Percentiles rank a stretch among this genome's conserved stretches.
phyloP scores from a whole-genome alignment of 2,888 invertebrate genomes.

The Agrochola macilenta region DNA sequence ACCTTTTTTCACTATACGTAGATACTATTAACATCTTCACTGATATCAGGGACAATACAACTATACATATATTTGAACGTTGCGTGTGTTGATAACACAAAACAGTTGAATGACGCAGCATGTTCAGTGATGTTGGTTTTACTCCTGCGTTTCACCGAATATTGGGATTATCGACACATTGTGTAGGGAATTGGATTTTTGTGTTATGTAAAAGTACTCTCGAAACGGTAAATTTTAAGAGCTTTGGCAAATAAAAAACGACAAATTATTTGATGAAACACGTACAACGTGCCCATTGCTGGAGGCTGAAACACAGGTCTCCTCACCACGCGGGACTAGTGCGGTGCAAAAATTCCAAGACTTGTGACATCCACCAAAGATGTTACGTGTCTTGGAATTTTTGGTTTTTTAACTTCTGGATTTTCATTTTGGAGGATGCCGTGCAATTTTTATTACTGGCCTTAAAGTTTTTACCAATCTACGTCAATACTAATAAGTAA shows the following conservation, averaged over 20 bases:
- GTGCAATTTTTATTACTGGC: no score
- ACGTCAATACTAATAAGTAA: neutral
- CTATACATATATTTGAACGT: neutral
- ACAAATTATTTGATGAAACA: no score
- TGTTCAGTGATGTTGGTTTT: slow-evolving; percentile 1
- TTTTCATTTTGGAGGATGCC: no score
- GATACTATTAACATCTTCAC: neutral
- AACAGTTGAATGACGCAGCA: neutral
- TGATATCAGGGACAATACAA: slow-evolving; percentile 16
- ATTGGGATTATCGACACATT: neutral
- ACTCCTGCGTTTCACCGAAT: neutral
- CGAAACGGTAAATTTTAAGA: neutral
- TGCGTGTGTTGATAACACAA: slow-evolving; percentile 12
- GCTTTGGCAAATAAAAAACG: neutral
- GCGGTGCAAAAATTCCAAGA: no score
- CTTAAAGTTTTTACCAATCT: no score
- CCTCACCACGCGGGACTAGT: no score
- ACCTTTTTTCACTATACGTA: no score
- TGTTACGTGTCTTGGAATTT: no score
- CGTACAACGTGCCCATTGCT: no score
- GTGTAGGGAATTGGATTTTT: slow-evolving; percentile 9
- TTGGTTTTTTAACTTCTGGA: no score
- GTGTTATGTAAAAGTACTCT: slow-evolving; percentile 18
- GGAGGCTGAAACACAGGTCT: no score
- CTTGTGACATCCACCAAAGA: no score